Conservation (phyloP, 2,113 vertebrate genomes). For the Eulemur rufifrons region DNA sequence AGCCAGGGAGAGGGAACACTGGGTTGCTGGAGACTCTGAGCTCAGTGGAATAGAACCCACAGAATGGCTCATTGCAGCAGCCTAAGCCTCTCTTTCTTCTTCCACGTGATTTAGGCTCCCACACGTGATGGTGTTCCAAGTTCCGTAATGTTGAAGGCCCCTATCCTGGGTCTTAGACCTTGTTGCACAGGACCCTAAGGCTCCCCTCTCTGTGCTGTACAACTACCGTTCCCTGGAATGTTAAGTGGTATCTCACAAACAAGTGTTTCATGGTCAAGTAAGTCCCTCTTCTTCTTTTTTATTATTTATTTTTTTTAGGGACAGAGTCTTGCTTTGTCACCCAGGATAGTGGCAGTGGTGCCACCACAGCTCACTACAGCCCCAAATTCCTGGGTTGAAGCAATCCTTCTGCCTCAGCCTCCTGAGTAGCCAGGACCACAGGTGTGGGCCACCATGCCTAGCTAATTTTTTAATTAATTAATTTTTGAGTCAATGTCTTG, state of each 20-base stretch:
- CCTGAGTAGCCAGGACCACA: no score
- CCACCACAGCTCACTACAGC: no score
- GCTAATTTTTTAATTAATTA: no score
- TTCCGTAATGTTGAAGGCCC: no score
- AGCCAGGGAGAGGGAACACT: not conserved
- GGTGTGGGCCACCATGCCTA: no score
- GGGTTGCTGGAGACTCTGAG: not conserved
- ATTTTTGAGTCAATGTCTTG: no score
- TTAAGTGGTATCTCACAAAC: not conserved
- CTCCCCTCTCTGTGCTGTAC: not conserved
- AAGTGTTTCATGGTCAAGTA: not conserved
- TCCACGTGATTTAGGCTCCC: not conserved
- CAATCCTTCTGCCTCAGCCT: no score
- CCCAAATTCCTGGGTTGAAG: no score
- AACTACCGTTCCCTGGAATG: not conserved
- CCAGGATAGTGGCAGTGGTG: no score
- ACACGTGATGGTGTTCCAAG: accelerated
- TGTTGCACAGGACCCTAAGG: not conserved
- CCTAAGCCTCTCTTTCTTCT: not conserved
- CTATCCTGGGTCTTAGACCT: not conserved
- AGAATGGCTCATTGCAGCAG: not conserved
- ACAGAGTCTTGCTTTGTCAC: no score
- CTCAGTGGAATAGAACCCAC: not conserved
- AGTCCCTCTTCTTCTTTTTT: not conserved
- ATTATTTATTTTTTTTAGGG: no score